These are phyloP conservation scores for Centrocercus urophasianus DNA, from an alignment of 2,113 vertebrate species.

Conservation along the genomic window DNA sequence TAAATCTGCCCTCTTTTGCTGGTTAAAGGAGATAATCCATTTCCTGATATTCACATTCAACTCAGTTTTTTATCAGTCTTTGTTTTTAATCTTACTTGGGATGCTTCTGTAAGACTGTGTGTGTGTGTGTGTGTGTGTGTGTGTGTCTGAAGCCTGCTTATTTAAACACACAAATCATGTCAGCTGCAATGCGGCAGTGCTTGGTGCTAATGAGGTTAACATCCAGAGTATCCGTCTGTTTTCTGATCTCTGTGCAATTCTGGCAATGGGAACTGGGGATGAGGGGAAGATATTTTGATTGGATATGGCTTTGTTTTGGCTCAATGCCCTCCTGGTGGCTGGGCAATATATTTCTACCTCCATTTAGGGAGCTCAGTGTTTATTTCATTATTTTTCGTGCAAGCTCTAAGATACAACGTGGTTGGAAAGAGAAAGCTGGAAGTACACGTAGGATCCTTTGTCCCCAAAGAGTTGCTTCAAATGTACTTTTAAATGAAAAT, in stretches of 20 bases:
- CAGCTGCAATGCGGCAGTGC: constrained; percentile 71
- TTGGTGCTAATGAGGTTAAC: constrained; percentile 71
- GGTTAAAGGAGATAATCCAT: not conserved
- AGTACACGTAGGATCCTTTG: not conserved
- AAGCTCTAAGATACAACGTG: not conserved
- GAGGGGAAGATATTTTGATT: not conserved
- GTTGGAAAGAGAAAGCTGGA: not conserved
- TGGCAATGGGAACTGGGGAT: not conserved
- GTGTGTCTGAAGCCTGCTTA: constrained; percentile 43
- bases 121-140: constrained; percentile 1
- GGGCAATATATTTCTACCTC: not conserved
- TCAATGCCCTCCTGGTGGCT: not conserved
- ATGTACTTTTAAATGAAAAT: not conserved
- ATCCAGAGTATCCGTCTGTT: constrained; percentile 36
- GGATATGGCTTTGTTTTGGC: not conserved
- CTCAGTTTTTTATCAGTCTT: constrained; percentile 1
- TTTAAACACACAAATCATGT: constrained; percentile 65
- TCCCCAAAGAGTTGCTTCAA: not conserved
- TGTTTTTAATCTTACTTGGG: constrained; percentile 26
- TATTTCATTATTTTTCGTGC: not conserved
- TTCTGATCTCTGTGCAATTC: constrained; percentile 40
- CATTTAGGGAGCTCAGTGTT: not conserved
- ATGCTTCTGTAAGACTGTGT: constrained; percentile 20
- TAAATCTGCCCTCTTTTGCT: not conserved
- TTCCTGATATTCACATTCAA: not conserved